phyloP scores from a whole-genome alignment of 2,797 vertebrate genomes.

The Gymnoscopelus microlampas region DNA sequence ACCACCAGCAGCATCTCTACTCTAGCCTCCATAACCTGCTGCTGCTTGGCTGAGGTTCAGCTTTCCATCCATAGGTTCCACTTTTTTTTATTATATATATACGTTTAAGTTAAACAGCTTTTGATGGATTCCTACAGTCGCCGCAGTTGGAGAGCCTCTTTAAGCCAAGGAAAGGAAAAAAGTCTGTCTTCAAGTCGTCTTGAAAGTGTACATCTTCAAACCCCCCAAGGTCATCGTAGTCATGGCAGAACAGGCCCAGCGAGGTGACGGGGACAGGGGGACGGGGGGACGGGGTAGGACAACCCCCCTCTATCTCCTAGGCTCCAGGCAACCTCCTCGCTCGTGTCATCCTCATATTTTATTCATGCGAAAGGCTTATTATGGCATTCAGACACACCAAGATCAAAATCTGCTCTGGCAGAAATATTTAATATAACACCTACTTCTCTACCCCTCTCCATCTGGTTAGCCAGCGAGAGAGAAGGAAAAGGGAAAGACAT shows the following conservation, averaged over 20 bases:
- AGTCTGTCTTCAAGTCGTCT: neutral
- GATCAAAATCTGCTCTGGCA: constrained; percentile 79
- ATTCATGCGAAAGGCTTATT: constrained; percentile 75
- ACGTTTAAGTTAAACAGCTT: constrained; percentile 20
- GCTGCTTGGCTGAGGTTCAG: constrained; percentile 26
- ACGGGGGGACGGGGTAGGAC: constrained; percentile 41
- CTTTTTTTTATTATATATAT: constrained; percentile 1
- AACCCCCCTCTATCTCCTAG: constrained; percentile 68
- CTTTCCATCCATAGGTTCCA: constrained; percentile 40
- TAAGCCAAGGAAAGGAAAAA: no score
- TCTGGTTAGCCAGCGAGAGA: constrained; percentile 73
- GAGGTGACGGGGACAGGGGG: constrained; percentile 34
- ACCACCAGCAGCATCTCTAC: constrained; percentile 19
- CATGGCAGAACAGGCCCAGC: constrained; percentile 43
- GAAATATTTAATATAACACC: constrained; percentile 81
- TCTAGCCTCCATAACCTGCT: constrained; percentile 50
- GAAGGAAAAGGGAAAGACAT: constrained; percentile 39
- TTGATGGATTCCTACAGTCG: neutral
- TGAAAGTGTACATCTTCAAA: constrained; percentile 21
- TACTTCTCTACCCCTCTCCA: constrained; percentile 66
- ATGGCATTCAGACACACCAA: constrained; percentile 71
- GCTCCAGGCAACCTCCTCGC: constrained; percentile 73
- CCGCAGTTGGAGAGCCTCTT: no score
- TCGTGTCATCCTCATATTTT: constrained; percentile 78
- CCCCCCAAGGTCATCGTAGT: constrained; percentile 69